Conservation (phyloP, 2,888 invertebrate species). For the Onthophagus sagittarius region DNA sequence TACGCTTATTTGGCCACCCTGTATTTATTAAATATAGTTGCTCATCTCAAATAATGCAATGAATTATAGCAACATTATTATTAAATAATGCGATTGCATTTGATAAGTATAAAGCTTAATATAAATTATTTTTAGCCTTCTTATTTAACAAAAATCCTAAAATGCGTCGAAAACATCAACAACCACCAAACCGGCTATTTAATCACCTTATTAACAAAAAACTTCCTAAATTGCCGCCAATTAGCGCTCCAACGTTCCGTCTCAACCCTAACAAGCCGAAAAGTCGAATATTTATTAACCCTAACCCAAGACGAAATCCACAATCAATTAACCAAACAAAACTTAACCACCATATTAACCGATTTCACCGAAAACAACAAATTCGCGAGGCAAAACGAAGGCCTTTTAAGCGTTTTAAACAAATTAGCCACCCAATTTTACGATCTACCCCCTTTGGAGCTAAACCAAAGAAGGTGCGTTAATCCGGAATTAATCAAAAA, state of each 20-base stretch:
- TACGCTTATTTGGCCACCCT: too few species aligned
- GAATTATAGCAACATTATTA: too few species aligned
- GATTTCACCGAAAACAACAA: slow-evolving; percentile 57
- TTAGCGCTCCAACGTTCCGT: slow-evolving; percentile 65
- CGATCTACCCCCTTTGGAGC: slow-evolving; percentile 59
- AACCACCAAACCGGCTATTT: slow-evolving; percentile 69
- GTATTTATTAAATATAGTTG: background rate
- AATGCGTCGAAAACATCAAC: slow-evolving; percentile 66
- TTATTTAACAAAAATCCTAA: slow-evolving; percentile 64
- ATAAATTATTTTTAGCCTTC: slow-evolving; percentile 56
- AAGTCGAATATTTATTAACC: slow-evolving; percentile 66
- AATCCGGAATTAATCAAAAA: slow-evolving; percentile 57
- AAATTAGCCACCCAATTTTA: slow-evolving; percentile 60
- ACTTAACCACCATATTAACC: slow-evolving; percentile 63
- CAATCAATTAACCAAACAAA: slow-evolving; percentile 65
- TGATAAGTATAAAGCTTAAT: too few species aligned
- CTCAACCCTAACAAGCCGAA: slow-evolving; percentile 67
- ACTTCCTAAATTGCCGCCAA: slow-evolving; percentile 65
- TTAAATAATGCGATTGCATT: too few species aligned
- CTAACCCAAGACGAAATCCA: slow-evolving; percentile 57
- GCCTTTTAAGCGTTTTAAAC: slow-evolving; percentile 60
- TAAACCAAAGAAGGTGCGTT: slow-evolving; percentile 55
- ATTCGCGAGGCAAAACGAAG: slow-evolving; percentile 57
- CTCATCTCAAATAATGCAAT: too few species aligned
- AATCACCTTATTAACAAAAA: slow-evolving; percentile 58